These are phyloP conservation scores for Thyatira batis DNA, from an alignment of 2,888 invertebrate genomes.

Conservation along the genomic window DNA sequence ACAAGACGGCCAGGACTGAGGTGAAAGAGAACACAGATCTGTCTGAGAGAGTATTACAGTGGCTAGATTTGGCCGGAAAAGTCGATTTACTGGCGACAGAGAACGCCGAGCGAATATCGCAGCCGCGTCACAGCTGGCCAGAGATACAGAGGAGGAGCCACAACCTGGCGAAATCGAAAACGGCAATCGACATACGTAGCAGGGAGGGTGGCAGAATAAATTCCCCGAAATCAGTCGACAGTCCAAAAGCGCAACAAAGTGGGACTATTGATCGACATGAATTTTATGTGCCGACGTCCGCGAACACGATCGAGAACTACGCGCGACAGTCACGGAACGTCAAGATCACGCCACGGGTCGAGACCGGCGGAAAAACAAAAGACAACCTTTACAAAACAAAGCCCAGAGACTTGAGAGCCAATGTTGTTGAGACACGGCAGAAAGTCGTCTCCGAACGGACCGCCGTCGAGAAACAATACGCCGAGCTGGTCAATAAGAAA, in stretches of 20 bases:
- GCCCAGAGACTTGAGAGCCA: slow-evolving; percentile 53
- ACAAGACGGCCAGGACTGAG: slow-evolving; percentile 63
- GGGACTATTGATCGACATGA: slow-evolving; percentile 70
- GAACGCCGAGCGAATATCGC: slow-evolving; percentile 60
- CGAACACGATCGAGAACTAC: slow-evolving; percentile 77
- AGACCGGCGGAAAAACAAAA: slow-evolving; percentile 47
- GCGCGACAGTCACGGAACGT: slow-evolving; percentile 75
- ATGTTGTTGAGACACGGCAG: slow-evolving; percentile 63
- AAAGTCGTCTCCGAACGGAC: slow-evolving; percentile 63
- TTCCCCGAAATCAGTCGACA: slow-evolving; percentile 51
- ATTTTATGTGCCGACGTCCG: slow-evolving; percentile 71
- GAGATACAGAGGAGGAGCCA: slow-evolving; percentile 60
- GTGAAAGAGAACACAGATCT: slow-evolving; percentile 65
- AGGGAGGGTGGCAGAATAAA: slow-evolving; percentile 48
- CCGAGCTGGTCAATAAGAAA: slow-evolving; percentile 69
- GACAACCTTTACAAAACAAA: slow-evolving; percentile 55
- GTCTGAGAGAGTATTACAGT: slow-evolving; percentile 89
- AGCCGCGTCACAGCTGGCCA: slow-evolving; percentile 73
- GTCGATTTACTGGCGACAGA: slow-evolving; percentile 68
- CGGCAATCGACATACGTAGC: slow-evolving; percentile 54
- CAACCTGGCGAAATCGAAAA: slow-evolving; percentile 64
- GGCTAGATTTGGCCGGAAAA: slow-evolving; percentile 89
- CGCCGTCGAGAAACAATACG: slow-evolving; percentile 71
- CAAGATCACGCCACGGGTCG: slow-evolving; percentile 62
- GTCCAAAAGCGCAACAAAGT: slow-evolving; percentile 59